Evolutionary conservation across 1,140 invertebrate species (phyloP), one percentile per base, ranked within the genome.

Genomic region (Manduca sexta): DNA sequence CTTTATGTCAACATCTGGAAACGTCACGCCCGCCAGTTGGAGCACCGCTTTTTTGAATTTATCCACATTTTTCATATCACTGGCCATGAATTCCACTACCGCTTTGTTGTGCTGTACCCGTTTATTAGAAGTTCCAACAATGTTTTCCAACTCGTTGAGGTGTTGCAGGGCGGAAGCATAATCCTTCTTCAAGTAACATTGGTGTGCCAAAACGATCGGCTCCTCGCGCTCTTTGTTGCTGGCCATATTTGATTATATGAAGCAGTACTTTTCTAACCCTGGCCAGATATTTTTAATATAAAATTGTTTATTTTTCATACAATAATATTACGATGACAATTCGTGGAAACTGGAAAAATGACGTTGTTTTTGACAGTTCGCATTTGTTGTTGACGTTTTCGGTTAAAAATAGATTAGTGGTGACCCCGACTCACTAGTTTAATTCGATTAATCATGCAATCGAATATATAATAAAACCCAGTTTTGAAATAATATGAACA

Each of bases 31-130:
- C 64, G 90, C 89, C 45, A 94, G 83, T 45, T 89, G 84, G 49
- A 88, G 85, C 12, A 95, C 77, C 43, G 87, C 88, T 69, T 92
- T 92, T 49, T 89, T 90, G 59, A 95, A 92, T 30, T 90, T 83
- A 21, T 93, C 90, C 8, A 91, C 90, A 56, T 94, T 92, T 45
- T 89, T 92, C 49, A 92, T 87, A 26, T 93, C 74, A 43, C 72
- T 66, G 0, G 61, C 51, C 46, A 69, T 72, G 49, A 84, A 81
- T 55, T 81, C 77, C 0, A 80, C 73, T 2, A 85, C 64, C 10
- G 75, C 77, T 68, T 83, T 85, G 45, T 82, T 85, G 41, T 82
- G 77, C 46, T 82, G 79, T 5, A 84, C 57, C 18, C 77, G 60
- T 62, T 76, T 84, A 45, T 60, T 70, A 29, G 66, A 72, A 34